Base-by-base conservation (phyloP, 2,113 vertebrate species). In the Madoqua kirkii region DNA sequence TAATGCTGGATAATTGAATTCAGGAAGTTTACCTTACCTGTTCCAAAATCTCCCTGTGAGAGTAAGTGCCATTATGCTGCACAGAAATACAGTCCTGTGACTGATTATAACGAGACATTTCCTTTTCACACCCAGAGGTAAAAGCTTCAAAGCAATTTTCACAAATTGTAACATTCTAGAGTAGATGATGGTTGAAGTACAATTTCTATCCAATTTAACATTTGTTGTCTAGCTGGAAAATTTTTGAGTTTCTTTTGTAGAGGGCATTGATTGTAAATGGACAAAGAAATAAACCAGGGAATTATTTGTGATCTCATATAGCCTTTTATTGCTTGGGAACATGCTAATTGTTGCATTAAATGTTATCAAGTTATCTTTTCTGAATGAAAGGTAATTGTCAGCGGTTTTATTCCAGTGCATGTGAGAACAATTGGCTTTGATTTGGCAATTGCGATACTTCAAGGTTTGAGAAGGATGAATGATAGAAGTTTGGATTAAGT, bases 131-230 rank as follows among this genome's bases (percentile, higher is more conserved):
- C 21, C 29, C 27, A 19, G 54, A 97, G 95, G 21, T 67, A 82
- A 19, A 97, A 60, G 84, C 48, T 92, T 95, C 57, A 88, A 98
- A 97, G 59, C 43, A 93, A 97, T 97, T 96, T 98, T 95, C 74
- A 62, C 81, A 84, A 71, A 67, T 71, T 97, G 50, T 85, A 88
- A 74, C 74, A 96, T 59, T 48, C 48, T 88, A 40, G 25, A 86
- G 1, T 96, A 93, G 79, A 96, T 48, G 87, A 78, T 60, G 3
- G 93, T 94, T 94, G 84, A 96, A 97, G 13, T 6, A 92, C 23
- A 87, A 78, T 98, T 98, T 98, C 87, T 57, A 74, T 96, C 54
- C 27, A 98, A 92, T 98, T 98, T 96, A 89, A 95, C 16, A 89
- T 97, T 97, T 97, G 9, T 74, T 98, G 97, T 97, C 79, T 88